These are phyloP conservation scores for Drosophila sp. DNA, from an alignment of 1,140 invertebrate genomes.

Conservation along the genomic window DNA sequence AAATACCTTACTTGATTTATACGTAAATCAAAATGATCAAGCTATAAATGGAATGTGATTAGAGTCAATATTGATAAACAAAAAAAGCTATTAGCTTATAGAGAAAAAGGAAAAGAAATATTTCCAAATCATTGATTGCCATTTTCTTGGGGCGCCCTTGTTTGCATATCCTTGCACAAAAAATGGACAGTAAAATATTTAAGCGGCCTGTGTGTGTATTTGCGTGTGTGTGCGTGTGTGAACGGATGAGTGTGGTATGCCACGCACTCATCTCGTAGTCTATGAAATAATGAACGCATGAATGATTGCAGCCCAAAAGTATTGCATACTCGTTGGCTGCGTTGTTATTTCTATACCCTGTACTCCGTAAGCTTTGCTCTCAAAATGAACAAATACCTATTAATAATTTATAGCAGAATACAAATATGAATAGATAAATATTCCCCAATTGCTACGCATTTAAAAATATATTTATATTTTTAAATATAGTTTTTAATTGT, in stretches of 20 bases:
- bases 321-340: conserved; percentile 61
- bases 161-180: conserved; percentile 65
- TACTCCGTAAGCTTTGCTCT: not conserved
- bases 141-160: conserved; percentile 52
- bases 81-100: conserved; percentile 50
- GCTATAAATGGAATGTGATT: conserved; percentile 11
- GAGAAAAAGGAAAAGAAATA: conserved; percentile 56
- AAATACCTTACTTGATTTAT: conserved; percentile 40
- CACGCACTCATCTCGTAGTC: conserved; percentile 58
- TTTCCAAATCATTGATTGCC: conserved; percentile 84
- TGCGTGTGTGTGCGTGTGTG: conserved; percentile 33
- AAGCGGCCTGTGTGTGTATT: conserved; percentile 16
- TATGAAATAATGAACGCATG: conserved; percentile 84
- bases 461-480: too few relatives aligned
- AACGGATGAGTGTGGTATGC: conserved; percentile 45
- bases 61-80: conserved; percentile 22
- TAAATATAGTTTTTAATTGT: not conserved
- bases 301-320: conserved; percentile 64
- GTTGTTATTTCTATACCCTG: conserved; percentile 42
- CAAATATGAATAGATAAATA: too few relatives aligned
- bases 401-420: too few relatives aligned
- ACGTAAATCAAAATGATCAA: conserved; percentile 51
- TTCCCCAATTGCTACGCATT: too few relatives aligned
- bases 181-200: conserved; percentile 50
- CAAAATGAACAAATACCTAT: not conserved